Percentiles rank a stretch among this genome's conserved stretches.
Conservation (phyloP, 2,888 invertebrate species). For the Podotricha telesiphe region DNA sequence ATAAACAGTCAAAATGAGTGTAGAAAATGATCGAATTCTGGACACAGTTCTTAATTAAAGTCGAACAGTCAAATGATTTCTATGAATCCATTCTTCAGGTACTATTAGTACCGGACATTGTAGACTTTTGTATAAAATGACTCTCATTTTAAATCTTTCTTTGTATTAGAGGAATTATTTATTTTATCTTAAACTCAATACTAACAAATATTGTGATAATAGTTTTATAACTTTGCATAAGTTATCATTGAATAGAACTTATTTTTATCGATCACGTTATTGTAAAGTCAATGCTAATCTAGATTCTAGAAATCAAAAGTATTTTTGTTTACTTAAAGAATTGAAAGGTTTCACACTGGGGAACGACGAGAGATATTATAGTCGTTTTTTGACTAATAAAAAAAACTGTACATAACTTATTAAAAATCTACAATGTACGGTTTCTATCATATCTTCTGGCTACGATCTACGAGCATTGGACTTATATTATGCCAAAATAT, state of each 20-base stretch:
- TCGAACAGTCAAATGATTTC: constrained; percentile 23
- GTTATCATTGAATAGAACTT: too few relatives aligned
- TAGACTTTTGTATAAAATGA: neutral
- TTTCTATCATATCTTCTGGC: constrained; percentile 10
- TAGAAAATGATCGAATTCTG: constrained; percentile 32
- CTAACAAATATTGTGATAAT: too few relatives aligned
- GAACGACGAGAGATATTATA: too few relatives aligned
- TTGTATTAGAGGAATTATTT: too few relatives aligned
- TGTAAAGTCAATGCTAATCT: too few relatives aligned
- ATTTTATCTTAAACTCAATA: too few relatives aligned
- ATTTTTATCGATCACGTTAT: too few relatives aligned
- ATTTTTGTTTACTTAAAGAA: too few relatives aligned
- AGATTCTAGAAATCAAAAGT: too few relatives aligned
- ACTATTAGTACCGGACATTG: constrained; percentile 22
- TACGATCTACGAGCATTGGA: constrained; percentile 14
- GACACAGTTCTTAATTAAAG: constrained; percentile 19
- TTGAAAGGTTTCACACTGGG: neutral
- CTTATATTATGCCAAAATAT: constrained; percentile 11
- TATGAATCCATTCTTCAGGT: constrained; percentile 22
- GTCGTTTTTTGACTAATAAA: neutral
- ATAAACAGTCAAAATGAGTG: constrained; percentile 29
- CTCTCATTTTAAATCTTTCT: too few relatives aligned
- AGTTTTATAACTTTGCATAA: too few relatives aligned
- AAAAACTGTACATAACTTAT: neutral
- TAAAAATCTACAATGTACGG: constrained; percentile 26